These are phyloP conservation scores for Oryzias sinensis DNA, from an alignment of 2,797 vertebrate genomes.

Conservation along the genomic window DNA sequence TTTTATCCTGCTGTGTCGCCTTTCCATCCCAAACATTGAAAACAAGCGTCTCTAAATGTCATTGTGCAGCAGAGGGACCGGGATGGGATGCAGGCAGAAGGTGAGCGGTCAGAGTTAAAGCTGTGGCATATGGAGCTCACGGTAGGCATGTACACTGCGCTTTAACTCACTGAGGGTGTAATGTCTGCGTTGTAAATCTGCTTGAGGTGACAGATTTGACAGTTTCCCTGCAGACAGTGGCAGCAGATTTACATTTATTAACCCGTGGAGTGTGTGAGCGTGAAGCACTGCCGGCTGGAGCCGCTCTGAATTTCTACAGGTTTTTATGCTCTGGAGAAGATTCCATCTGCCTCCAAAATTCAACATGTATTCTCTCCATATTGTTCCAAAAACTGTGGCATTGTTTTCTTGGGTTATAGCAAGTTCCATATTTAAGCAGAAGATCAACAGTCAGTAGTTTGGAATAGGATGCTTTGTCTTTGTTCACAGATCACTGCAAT, in stretches of 20 bases:
- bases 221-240: slow-evolving; percentile 25
- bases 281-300: slow-evolving; percentile 24
- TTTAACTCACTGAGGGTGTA: slow-evolving; percentile 22
- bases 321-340: slow-evolving; percentile 26
- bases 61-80: not conserved
- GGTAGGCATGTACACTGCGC: slow-evolving; percentile 2
- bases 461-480: not conserved
- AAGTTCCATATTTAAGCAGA: too few relatives aligned
- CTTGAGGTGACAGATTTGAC: slow-evolving; percentile 34
- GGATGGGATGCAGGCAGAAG: slow-evolving; percentile 1
- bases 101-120: slow-evolving; percentile 20
- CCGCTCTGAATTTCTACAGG: slow-evolving; percentile 19
- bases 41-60: not conserved
- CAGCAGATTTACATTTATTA: slow-evolving; percentile 44
- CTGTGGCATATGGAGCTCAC: not conserved
- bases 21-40: not conserved
- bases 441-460: too few relatives aligned
- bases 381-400: not conserved
- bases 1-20: not conserved
- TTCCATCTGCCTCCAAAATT: slow-evolving; percentile 8
- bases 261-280: slow-evolving; percentile 19
- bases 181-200: slow-evolving; percentile 19
- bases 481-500: too few relatives aligned
- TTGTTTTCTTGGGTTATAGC: not conserved
- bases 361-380: not conserved